Conservation (phyloP, 2,797 vertebrate genomes). For the Parauchenoglanis punctatus region DNA sequence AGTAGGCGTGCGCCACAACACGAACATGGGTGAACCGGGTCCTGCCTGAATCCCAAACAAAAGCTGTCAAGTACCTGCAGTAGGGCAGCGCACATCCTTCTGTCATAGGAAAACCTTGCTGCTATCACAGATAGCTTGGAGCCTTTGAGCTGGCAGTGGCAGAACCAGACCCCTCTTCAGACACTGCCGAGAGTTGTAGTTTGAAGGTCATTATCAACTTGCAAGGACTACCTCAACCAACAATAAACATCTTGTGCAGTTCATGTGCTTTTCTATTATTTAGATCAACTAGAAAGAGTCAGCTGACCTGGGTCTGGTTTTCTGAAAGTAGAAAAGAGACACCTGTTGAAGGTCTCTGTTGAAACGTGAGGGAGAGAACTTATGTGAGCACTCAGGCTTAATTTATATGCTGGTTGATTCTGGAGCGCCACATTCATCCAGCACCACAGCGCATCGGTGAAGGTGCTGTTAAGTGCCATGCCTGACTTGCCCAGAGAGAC, state of each 20-base stretch:
- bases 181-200: not conserved
- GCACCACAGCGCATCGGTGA: not conserved
- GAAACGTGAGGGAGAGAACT: not conserved
- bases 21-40: not conserved
- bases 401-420: not conserved
- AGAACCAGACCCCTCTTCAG: not conserved
- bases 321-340: too few species aligned
- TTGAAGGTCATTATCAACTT: not conserved
- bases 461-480: not conserved
- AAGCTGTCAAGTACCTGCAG: too few species aligned
- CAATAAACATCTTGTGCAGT: not conserved
- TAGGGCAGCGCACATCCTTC: not conserved
- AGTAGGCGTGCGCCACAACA: not conserved
- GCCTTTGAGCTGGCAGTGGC: not conserved
- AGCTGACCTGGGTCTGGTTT: not conserved
- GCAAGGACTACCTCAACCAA: not conserved
- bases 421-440: not conserved
- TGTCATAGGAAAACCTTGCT: not conserved
- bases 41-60: not conserved
- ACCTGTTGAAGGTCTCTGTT: not conserved
- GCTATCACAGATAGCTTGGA: not conserved
- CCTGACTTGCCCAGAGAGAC: not conserved
- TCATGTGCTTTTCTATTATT: not conserved
- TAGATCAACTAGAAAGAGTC: not conserved
- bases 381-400: not conserved